Evolutionary conservation across 2,888 invertebrate species (phyloP).

Genomic region (Agonopterix arenella): DNA sequence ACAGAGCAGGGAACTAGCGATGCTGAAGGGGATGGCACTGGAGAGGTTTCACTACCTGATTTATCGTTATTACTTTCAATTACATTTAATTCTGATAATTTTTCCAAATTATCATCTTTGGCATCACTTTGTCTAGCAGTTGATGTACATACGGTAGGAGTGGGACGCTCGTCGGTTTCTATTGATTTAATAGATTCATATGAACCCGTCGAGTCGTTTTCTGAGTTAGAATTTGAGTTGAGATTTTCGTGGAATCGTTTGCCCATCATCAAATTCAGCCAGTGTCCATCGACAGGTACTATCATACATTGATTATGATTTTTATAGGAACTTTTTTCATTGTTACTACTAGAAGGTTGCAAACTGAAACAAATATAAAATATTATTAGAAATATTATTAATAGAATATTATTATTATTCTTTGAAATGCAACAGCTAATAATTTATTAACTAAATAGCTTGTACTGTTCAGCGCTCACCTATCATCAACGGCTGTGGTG

Average conservation of each 20-base stretch:
- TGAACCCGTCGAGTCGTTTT: constrained; percentile 75
- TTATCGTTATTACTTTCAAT: constrained; percentile 45
- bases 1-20: constrained; percentile 51
- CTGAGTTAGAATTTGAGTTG: constrained; percentile 66
- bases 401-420: no score
- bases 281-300: constrained; percentile 74
- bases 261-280: constrained; percentile 80
- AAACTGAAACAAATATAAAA: constrained; percentile 40
- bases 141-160: constrained; percentile 72
- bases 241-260: constrained; percentile 74
- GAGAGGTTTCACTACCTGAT: constrained; percentile 39
- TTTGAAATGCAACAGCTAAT: neutral
- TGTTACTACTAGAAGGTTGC: constrained; percentile 69
- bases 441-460: neutral
- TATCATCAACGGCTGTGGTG: constrained; percentile 40
- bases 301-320: constrained; percentile 63
- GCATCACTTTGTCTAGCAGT: constrained; percentile 53
- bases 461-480: constrained; percentile 25
- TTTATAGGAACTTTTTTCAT: constrained; percentile 69
- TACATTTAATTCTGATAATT: constrained; percentile 39
- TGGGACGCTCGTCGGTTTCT: constrained; percentile 74
- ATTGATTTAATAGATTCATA: constrained; percentile 59
- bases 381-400: neutral
- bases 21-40: constrained; percentile 49
- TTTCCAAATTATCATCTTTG: constrained; percentile 61